These are phyloP conservation scores for Epinephelus moara DNA, from an alignment of 2,113 vertebrate species.

Conservation along the genomic window DNA sequence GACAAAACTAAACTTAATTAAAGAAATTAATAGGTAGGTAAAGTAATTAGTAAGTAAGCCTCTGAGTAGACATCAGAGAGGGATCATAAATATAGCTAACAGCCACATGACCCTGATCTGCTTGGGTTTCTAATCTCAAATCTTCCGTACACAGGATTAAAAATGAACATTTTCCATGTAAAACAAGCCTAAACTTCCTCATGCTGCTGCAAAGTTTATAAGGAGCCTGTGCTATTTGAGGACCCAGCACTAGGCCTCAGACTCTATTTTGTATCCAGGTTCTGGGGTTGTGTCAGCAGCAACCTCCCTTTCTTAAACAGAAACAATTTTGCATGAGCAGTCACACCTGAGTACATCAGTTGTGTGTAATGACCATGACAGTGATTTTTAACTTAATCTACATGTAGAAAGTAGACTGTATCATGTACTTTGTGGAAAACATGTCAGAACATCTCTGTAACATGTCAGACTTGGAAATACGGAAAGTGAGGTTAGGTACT, in stretches of 20 bases:
- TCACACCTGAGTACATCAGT: neutral
- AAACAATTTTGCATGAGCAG: neutral
- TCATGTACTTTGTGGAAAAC: neutral
- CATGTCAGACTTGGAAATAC: too few species aligned
- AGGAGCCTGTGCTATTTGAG: constrained; percentile 17
- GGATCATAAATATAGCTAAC: too few species aligned
- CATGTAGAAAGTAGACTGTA: neutral
- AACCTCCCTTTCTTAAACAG: neutral
- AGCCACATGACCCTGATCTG: too few species aligned
- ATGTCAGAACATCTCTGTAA: too few species aligned
- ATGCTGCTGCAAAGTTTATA: constrained; percentile 4
- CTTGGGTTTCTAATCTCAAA: too few species aligned
- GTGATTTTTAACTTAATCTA: too few species aligned
- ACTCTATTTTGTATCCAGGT: neutral
- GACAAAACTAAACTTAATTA: neutral
- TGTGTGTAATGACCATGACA: neutral
- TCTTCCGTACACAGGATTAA: too few species aligned
- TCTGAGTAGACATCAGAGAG: neutral
- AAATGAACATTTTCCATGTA: too few species aligned
- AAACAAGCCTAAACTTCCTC: neutral
- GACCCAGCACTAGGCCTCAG: neutral
- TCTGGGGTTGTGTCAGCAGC: constrained; percentile 5
- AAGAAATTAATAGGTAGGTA: neutral
- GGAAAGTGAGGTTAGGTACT: too few species aligned
- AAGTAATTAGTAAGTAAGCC: neutral